phyloP scores from a whole-genome alignment of 2,888 invertebrate genomes.

The Seira sanloemensis region DNA sequence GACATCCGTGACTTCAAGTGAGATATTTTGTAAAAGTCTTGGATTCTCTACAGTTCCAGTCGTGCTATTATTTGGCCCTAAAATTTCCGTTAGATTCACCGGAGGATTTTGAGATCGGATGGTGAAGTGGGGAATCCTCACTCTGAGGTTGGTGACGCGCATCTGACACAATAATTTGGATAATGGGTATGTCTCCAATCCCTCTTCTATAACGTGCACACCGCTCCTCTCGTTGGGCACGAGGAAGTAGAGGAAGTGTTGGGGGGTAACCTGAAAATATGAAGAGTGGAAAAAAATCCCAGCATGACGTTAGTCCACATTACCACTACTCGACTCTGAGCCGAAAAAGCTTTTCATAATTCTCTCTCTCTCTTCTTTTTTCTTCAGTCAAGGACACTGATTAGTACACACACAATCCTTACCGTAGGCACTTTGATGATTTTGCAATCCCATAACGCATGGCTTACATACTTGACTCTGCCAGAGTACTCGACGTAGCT shows the following conservation, averaged over 20 bases:
- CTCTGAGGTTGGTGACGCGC: slow-evolving; percentile 59
- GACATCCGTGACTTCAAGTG: slow-evolving; percentile 57
- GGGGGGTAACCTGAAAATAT: slow-evolving; percentile 34
- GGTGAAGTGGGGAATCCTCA: slow-evolving; percentile 66
- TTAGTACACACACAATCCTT: no score
- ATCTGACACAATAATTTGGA: slow-evolving; percentile 68
- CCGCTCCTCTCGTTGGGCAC: slow-evolving; percentile 70
- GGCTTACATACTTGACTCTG: slow-evolving; percentile 60
- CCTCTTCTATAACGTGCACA: slow-evolving; percentile 70
- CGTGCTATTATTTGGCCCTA: slow-evolving; percentile 43
- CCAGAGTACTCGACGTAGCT: slow-evolving; percentile 66
- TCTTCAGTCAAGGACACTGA: no score
- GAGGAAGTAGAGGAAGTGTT: slow-evolving; percentile 65
- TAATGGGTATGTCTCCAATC: slow-evolving; percentile 62
- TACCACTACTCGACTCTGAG: no score
- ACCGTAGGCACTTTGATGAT: slow-evolving; percentile 62
- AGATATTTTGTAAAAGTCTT: slow-evolving; percentile 48
- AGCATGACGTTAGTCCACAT: no score
- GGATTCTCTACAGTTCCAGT: slow-evolving; percentile 30
- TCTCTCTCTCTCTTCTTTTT: neutral
- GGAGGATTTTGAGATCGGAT: slow-evolving; percentile 52
- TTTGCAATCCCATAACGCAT: slow-evolving; percentile 64
- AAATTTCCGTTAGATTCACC: slow-evolving; percentile 35
- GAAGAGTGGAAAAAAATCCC: no score
- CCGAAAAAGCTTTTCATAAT: no score